These are phyloP conservation scores for Eremophila alpestris DNA, from an alignment of 2,797 vertebrate species.

Conservation along the genomic window DNA sequence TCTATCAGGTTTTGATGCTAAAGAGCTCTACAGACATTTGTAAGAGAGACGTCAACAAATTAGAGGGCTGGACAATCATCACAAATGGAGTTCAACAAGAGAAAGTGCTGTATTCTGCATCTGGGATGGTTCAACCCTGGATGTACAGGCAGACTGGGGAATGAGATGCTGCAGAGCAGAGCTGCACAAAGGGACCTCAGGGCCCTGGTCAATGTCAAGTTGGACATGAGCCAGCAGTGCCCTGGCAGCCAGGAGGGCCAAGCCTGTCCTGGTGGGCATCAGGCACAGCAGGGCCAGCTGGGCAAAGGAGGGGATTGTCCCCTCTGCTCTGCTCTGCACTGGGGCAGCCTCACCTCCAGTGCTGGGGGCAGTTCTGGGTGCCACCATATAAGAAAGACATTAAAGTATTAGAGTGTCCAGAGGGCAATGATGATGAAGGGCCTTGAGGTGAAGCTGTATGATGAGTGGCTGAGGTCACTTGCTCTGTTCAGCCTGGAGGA, in stretches of 20 bases:
- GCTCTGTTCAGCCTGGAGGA: not conserved
- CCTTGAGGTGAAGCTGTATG: accelerated
- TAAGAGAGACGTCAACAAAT: not conserved
- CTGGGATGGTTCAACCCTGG: not conserved
- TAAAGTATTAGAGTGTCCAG: accelerated
- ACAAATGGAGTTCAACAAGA: not conserved
- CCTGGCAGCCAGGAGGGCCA: not conserved
- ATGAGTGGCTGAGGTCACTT: not conserved
- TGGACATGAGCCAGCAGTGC: not conserved
- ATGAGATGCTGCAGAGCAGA: not conserved
- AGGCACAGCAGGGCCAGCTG: accelerated
- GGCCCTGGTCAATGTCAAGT: accelerated
- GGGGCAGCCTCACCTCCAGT: not conserved
- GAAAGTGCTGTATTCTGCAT: not conserved
- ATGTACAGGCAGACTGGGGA: not conserved
- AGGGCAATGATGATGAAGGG: not conserved
- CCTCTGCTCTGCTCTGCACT: not conserved
- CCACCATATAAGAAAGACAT: accelerated
- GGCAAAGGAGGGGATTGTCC: not conserved
- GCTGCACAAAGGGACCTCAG: accelerated
- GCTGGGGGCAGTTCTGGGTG: not conserved
- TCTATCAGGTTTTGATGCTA: not conserved
- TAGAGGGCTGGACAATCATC: not conserved
- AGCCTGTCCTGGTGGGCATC: not conserved
- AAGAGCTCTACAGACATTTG: not conserved